Evolutionary conservation across 2,113 vertebrate genomes (phyloP).

Genomic region (Microtus richardsoni): DNA sequence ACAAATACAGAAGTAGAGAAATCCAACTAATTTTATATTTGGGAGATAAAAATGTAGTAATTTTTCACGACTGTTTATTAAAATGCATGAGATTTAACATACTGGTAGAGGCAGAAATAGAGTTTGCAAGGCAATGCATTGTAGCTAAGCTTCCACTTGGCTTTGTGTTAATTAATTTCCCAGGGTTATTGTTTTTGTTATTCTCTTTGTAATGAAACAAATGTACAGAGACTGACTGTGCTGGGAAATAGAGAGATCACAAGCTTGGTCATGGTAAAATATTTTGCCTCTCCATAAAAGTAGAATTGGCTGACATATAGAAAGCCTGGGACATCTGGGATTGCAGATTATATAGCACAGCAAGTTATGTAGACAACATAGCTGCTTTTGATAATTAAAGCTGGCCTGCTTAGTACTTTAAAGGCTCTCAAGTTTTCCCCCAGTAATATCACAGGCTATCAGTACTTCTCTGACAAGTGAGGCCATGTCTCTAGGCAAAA

Average conservation of each 20-base stretch:
- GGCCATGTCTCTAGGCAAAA: slow-evolving; percentile 74
- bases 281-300: slow-evolving; percentile 38
- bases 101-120: background rate
- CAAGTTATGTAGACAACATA: slow-evolving; percentile 47
- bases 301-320: background rate
- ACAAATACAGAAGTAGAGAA: background rate
- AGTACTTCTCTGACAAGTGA: slow-evolving; percentile 77
- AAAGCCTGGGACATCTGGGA: background rate
- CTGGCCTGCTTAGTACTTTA: slow-evolving; percentile 65
- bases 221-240: background rate
- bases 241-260: background rate
- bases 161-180: slow-evolving; percentile 71
- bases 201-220: slow-evolving; percentile 55
- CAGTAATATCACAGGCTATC: slow-evolving; percentile 73
- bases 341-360: slow-evolving; percentile 62
- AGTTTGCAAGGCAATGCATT: slow-evolving; percentile 22
- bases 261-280: background rate
- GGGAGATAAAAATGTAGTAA: background rate
- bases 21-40: background rate
- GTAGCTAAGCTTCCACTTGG: background rate
- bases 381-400: slow-evolving; percentile 76
- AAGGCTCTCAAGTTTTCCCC: slow-evolving; percentile 65
- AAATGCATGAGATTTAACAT: slow-evolving; percentile 59
- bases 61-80: slow-evolving; percentile 39
- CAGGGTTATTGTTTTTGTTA: slow-evolving; percentile 44